These are phyloP conservation scores for Fabriciana adippe DNA, from an alignment of 2,888 invertebrate species.

Conservation along the genomic window DNA sequence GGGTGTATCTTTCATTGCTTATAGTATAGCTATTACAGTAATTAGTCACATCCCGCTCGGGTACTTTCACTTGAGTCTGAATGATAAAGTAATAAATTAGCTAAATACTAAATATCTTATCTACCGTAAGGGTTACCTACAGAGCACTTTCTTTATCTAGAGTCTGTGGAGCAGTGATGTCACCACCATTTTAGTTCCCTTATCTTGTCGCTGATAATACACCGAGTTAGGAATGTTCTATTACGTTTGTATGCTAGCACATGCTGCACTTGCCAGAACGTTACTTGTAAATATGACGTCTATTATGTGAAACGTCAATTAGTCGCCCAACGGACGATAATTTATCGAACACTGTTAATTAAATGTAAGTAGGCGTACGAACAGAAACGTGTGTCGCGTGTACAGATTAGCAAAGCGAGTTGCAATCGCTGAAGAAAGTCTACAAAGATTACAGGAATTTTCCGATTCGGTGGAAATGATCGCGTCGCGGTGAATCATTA, in stretches of 20 bases:
- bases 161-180: constrained; percentile 70
- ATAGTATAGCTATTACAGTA: constrained; percentile 20
- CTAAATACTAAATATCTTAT: constrained; percentile 46
- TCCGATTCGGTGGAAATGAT: constrained; percentile 77
- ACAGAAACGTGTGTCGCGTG: constrained; percentile 57
- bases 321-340: constrained; percentile 30
- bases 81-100: constrained; percentile 51
- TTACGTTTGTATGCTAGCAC: constrained; percentile 36
- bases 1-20: constrained; percentile 22
- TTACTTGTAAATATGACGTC: constrained; percentile 37
- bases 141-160: constrained; percentile 75
- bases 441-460: constrained; percentile 76
- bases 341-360: constrained; percentile 36
- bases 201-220: constrained; percentile 74
- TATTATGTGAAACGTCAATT: constrained; percentile 36
- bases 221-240: constrained; percentile 63
- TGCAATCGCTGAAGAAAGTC: constrained; percentile 72
- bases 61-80: constrained; percentile 29
- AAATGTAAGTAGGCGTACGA: constrained; percentile 40
- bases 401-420: constrained; percentile 52
- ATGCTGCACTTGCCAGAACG: constrained; percentile 34
- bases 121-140: constrained; percentile 57
- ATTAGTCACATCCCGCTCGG: constrained; percentile 32
- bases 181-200: constrained; percentile 67
- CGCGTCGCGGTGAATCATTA: constrained; percentile 75